A percentile compares a stretch with the other conserved stretches of the same genome.
Conservation (phyloP, 2,113 vertebrate species). For the Chlorodrepanis virens region DNA sequence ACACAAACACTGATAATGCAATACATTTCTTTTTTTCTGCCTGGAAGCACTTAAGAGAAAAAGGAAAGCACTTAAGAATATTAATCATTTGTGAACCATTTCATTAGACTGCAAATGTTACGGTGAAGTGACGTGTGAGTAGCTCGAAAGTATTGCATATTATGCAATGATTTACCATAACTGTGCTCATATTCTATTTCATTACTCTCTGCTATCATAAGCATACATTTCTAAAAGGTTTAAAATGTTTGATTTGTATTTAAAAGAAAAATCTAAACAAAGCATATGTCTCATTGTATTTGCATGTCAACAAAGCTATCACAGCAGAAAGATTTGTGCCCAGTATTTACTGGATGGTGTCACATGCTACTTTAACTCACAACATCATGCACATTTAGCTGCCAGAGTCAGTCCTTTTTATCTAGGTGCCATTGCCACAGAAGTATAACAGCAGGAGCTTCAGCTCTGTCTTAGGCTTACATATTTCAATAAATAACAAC, state of each 20-base stretch:
- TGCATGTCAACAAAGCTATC: conserved; percentile 8
- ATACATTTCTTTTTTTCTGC: conserved; percentile 30
- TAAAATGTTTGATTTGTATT: conserved; percentile 41
- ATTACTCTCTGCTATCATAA: conserved; percentile 33
- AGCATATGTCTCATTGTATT: conserved; percentile 47
- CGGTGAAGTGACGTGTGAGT: conserved; percentile 13
- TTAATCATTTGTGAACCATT: conserved; percentile 62
- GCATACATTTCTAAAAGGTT: conserved; percentile 36
- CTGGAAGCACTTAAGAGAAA: conserved; percentile 58
- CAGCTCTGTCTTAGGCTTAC: neutral
- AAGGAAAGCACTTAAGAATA: conserved; percentile 62
- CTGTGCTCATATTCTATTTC: conserved; percentile 31
- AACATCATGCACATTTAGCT: conserved; percentile 19
- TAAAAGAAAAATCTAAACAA: conserved; percentile 53
- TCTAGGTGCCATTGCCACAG: conserved; percentile 9
- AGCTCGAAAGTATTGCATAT: conserved; percentile 44
- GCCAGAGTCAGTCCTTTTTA: conserved; percentile 41
- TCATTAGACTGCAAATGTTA: conserved; percentile 52
- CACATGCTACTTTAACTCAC: conserved; percentile 29
- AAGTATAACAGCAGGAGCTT: conserved; percentile 22
- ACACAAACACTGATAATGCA: conserved; percentile 42
- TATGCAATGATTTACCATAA: conserved; percentile 44
- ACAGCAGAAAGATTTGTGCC: conserved; percentile 49
- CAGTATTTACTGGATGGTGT: conserved; percentile 38
- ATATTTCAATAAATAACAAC: neutral